Evolutionary conservation across 2,113 vertebrate species (phyloP), one percentile per base, ranked within the genome.

Genomic region (Odobenus rosmarus): DNA sequence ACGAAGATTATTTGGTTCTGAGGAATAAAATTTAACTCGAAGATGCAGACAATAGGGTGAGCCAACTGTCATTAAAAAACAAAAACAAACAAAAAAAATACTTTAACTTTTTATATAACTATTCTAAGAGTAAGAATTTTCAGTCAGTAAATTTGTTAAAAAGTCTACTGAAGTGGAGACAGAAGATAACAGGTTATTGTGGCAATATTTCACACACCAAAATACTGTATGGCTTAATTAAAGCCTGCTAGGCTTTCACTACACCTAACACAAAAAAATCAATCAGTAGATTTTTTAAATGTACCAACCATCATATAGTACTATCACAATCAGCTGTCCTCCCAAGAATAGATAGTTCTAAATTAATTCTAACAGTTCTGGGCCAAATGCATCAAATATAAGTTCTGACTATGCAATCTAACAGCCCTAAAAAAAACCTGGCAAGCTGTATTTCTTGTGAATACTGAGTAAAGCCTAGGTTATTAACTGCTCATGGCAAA

Each of bases 21-120:
- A 99, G 0, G 99, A 99, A 98, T 99, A 99, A 98, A 99, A 99
- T 97, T 99, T 99, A 15, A 99, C 99, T 97, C 99, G 99, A 98
- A 99, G 98, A 98, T 99, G 99, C 84, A 99, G 99, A 98, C 99
- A 99, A 98, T 99, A 99, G 0, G 99, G 99, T 59, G 99, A 99
- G 51, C 99, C 99, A 97, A 98, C 98, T 98, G 97, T 51, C 74
- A 90, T 92, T 79, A 7, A 87, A 93, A 95, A 88, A 82, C 42
- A 57, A 53, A 87, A 46, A 76, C 6, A 67, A 74, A 39, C 4
- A 69, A 49, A 49, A 18, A 61, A 33, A 28, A 18, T 57, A 21
- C 0, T 90, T 96, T 94, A 74, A 72, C 55, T 88, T 93, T 95
- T 87, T 55, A 74, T 67, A 49, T 82, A 86, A 53, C 21, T 79